phyloP scores from a whole-genome alignment of 2,797 vertebrate genomes.

The Coccyzus lansbergi region DNA sequence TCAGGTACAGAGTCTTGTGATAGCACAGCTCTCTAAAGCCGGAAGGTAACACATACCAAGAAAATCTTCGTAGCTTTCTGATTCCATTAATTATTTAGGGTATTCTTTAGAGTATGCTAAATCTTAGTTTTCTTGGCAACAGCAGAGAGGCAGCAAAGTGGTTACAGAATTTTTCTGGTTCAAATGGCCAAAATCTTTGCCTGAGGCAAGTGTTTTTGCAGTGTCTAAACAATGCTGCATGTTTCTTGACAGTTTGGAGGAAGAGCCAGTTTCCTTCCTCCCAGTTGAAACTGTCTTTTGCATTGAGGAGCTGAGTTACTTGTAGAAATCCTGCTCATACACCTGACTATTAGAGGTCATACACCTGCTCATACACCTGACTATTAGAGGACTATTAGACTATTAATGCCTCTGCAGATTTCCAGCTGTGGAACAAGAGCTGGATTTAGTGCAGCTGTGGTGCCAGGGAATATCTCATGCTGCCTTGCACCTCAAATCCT shows the following conservation, averaged over 20 bases:
- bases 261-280: not conserved
- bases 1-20: slow-evolving; percentile 39
- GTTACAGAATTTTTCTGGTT: not conserved
- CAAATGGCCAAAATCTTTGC: not conserved
- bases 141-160: not conserved
- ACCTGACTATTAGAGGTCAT: not conserved
- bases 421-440: not conserved
- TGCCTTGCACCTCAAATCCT: not conserved
- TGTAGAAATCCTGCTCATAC: not conserved
- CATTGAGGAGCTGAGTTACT: not conserved
- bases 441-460: fast-evolving
- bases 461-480: not conserved
- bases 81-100: not conserved
- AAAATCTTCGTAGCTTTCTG: not conserved
- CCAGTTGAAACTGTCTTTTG: not conserved
- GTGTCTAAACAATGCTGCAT: not conserved
- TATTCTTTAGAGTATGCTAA: not conserved
- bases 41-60: not conserved
- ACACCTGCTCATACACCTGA: not conserved
- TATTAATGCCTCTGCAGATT: not conserved
- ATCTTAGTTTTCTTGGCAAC: not conserved
- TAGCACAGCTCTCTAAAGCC: not conserved
- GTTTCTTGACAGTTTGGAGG: not conserved
- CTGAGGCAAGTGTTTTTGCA: not conserved
- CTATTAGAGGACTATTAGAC: no score